These are phyloP conservation scores for Scrobipalpa atriplicella DNA, from an alignment of 2,888 invertebrate genomes.

Conservation along the genomic window DNA sequence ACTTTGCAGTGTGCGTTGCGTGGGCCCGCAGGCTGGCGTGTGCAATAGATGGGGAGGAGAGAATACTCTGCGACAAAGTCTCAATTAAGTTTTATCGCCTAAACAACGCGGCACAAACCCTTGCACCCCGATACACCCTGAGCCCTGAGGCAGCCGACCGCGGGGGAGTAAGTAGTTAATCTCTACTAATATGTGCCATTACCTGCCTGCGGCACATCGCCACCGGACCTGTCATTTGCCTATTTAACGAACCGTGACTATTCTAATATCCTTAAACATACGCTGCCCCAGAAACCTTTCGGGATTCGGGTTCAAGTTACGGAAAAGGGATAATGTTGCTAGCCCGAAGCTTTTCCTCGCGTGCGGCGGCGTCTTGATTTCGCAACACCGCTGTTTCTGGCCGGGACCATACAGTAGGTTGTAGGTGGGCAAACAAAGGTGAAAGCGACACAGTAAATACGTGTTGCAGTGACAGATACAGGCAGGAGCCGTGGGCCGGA, in stretches of 20 bases:
- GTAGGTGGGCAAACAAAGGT: conserved; percentile 26
- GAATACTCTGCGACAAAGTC: conserved; percentile 39
- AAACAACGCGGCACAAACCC: conserved; percentile 30
- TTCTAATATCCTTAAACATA: neutral
- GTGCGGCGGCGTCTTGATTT: neutral
- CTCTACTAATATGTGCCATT: conserved; percentile 18
- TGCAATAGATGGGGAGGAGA: conserved; percentile 22
- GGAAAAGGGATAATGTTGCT: conserved; percentile 3
- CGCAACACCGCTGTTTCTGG: conserved; percentile 1
- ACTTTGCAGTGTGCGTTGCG: conserved; percentile 30
- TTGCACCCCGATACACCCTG: conserved; percentile 32
- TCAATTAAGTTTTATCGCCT: conserved; percentile 49
- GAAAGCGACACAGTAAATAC: conserved; percentile 23
- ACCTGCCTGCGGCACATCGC: conserved; percentile 23
- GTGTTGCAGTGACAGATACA: conserved; percentile 18
- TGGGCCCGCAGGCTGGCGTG: conserved; percentile 39
- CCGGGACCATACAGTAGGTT: conserved; percentile 1
- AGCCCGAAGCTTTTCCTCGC: conserved; percentile 13
- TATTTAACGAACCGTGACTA: conserved; percentile 13
- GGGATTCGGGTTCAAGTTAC: neutral
- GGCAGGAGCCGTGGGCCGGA: conserved; percentile 19
- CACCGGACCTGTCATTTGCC: conserved; percentile 19
- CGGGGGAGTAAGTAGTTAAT: conserved; percentile 11
- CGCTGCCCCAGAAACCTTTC: conserved; percentile 7
- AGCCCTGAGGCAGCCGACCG: neutral